Percentiles rank a stretch among this genome's conserved stretches.
phyloP scores from a whole-genome alignment of 2,113 vertebrate species.

The Myotis lucifugus region DNA sequence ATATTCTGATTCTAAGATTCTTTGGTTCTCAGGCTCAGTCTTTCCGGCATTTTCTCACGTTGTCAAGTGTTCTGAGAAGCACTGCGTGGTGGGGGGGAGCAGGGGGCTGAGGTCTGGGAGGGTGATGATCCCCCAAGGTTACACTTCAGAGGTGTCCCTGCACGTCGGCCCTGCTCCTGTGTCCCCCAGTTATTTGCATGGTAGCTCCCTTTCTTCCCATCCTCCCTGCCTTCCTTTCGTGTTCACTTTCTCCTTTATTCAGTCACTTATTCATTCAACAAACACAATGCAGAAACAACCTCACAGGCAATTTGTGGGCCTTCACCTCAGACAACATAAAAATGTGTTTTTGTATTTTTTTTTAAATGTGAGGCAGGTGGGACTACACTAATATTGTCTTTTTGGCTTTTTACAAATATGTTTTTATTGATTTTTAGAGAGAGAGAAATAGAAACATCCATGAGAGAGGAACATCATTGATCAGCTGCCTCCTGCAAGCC shows the following conservation, averaged over 20 bases:
- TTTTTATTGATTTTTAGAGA: no score
- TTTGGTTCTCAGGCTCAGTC: neutral
- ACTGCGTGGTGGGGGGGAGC: accelerated
- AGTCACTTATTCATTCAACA: neutral
- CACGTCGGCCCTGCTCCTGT: neutral
- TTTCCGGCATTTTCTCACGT: neutral
- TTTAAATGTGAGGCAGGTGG: no score
- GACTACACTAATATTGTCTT: no score
- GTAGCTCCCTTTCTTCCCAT: neutral
- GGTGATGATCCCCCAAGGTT: neutral
- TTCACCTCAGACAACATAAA: neutral
- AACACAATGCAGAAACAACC: neutral
- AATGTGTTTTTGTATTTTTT: no score
- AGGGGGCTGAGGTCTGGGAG: neutral
- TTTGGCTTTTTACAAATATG: no score
- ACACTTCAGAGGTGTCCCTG: neutral
- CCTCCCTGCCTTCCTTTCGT: no score
- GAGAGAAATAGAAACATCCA: no score
- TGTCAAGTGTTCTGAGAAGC: neutral
- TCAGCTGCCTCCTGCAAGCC: no score
- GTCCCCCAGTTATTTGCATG: neutral
- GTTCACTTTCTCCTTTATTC: neutral
- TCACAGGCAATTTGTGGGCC: neutral
- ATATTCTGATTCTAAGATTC: neutral
- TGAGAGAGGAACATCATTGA: no score